Evolutionary conservation across 2,113 vertebrate genomes (phyloP), one percentile per base, ranked within the genome.

Genomic region (Leucosticte australis): DNA sequence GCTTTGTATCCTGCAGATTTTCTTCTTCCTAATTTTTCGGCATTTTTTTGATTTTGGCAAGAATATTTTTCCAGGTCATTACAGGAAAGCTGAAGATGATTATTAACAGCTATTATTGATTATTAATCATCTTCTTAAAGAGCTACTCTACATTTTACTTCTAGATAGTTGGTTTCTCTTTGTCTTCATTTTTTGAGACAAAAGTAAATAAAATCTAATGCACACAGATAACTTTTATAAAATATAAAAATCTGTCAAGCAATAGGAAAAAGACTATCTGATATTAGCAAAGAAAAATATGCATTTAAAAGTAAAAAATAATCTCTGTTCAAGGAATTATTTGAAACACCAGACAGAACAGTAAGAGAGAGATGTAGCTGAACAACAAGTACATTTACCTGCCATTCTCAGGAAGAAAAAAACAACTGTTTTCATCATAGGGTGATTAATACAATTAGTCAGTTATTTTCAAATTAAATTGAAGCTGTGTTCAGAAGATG

Each of bases 401-500:
- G 42, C 12, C 13, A 62, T 74, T 78, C 30, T 78, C 18, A 63
- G n/a, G 76, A 69, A 78, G 23, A n/a, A 78, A 53, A 70, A 83
- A 86, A 6, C 11, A 80, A 24, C 11, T 0, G 0, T 89, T 87
- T 22, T 30, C 4, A 55, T 67, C 69, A 64, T 20, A 16, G 44
- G 4, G 4, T 89, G 65, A 89, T 89, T 89, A 87, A 91, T 89
- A 63, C 19, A 84, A 65, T 60, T 86, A 86, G 44, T 94, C 42
- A 85, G 46, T 77, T 92, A 57, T 89, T 95, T 94, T 78, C 35
- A 47, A 87, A 17, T 70, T 62, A 62, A 80, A 67, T 7, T 86
- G 24, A 74, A 91, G 18, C 27, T 55, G 4, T 85, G 12, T 46
- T 85, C 11, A 70, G 39, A 88, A 67, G 42, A 42, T 84, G 56